These are phyloP conservation scores for Eristalinus sepulchralis DNA, from an alignment of 2,888 invertebrate genomes.

Conservation along the genomic window DNA sequence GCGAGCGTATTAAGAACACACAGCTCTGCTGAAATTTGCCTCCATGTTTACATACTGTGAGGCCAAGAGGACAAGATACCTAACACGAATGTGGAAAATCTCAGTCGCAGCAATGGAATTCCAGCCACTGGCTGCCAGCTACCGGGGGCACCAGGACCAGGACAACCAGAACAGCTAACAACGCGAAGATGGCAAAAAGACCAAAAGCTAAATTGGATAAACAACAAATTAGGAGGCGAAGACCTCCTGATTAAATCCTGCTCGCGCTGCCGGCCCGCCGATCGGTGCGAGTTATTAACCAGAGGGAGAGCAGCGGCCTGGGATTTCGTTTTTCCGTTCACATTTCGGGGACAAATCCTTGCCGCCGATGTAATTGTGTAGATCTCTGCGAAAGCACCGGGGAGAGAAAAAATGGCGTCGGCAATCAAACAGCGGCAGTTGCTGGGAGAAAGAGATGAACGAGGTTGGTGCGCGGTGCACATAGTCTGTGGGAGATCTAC, in stretches of 20 bases:
- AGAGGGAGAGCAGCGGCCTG: slow-evolving; percentile 33
- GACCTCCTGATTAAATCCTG: slow-evolving; percentile 70
- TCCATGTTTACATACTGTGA: slow-evolving; percentile 71
- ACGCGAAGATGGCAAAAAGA: slow-evolving; percentile 20
- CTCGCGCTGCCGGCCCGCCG: neutral
- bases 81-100: slow-evolving; percentile 71
- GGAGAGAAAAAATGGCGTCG: slow-evolving; percentile 60
- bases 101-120: slow-evolving; percentile 44
- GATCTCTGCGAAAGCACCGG: slow-evolving; percentile 39
- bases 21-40: slow-evolving; percentile 65
- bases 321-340: slow-evolving; percentile 33
- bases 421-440: slow-evolving; percentile 51
- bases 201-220: slow-evolving; percentile 68
- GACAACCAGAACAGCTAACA: slow-evolving; percentile 40
- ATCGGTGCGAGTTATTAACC: slow-evolving; percentile 52
- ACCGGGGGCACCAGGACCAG: slow-evolving; percentile 26
- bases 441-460: slow-evolving; percentile 12
- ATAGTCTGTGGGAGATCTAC: slow-evolving; percentile 56
- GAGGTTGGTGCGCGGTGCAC: slow-evolving; percentile 19
- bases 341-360: slow-evolving; percentile 63
- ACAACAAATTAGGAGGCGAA: slow-evolving; percentile 71
- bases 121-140: slow-evolving; percentile 48
- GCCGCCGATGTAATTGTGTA: slow-evolving; percentile 57
- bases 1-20: slow-evolving; percentile 67
- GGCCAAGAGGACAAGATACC: slow-evolving; percentile 71